Evolutionary conservation across 2,113 vertebrate species (phyloP), one percentile per base, ranked within the genome.

Genomic region (Austrofundulus limnaeus): DNA sequence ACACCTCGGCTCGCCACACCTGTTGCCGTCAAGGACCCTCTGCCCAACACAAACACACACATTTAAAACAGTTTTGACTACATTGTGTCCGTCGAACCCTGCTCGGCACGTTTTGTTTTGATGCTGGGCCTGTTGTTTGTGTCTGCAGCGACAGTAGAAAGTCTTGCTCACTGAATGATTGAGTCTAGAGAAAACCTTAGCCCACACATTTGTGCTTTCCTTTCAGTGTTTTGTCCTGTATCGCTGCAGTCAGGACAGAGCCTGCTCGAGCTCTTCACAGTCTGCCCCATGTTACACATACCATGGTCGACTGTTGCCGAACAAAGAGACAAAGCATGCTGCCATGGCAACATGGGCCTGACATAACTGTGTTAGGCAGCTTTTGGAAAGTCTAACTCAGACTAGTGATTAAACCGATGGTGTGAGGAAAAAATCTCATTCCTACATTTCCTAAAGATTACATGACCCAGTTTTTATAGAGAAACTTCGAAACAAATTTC

Each of bases 301-400:
- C 78, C 74, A 61, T 60, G 65, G 77, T 74, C 59, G 85, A 85
- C 67, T 66, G 75, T 76, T 58, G 63, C 54, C 45, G 70, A 65
- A 87, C 83, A 83, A 88, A 82, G 77, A 70, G 77, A 88, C 81
- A 85, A 82, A 90, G 80, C 79, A 53, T 48, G 81, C 86, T 70
- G 64, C 81, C 81, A 58, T 71, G 78, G 74, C 60, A 86, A 89
- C 72, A 4, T 39, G 47, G 24, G 55, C 28, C 77, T 72, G 70
- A 80, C 80, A 81, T 74, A 77, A 79, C 74, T 60, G 64, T 11
- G 34, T 41, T 54, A 39, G 37, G 23, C 60, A 70, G 47, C 66
- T 74, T 53, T 53, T 41, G 62, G 72, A 69, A 75, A 81, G 67
- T 67, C 59, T 38, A 60, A 71, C 66, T 68, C 57, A 72, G 6